phyloP scores from a whole-genome alignment of 2,797 vertebrate species.

The Adelosebastes latens region DNA sequence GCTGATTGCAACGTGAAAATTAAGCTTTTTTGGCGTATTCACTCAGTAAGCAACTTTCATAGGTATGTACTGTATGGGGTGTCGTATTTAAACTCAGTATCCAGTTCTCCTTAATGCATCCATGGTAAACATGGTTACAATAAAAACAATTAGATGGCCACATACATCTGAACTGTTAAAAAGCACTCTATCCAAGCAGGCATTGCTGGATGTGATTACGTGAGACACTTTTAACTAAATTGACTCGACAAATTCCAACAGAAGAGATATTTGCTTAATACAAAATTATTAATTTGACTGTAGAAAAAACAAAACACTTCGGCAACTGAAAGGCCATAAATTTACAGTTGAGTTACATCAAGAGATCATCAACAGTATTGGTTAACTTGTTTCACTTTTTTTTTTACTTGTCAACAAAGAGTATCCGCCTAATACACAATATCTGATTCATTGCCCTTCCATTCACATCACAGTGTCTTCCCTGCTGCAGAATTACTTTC shows the following conservation, averaged over 20 bases:
- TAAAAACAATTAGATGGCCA: not conserved
- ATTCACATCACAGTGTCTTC: not conserved
- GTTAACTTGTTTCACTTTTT: not conserved
- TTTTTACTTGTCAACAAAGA: not conserved
- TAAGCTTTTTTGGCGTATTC: not conserved
- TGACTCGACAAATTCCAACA: not conserved
- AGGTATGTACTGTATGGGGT: no score
- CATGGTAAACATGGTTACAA: not conserved
- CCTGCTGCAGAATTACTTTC: slow-evolving; percentile 10
- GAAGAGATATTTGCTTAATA: not conserved
- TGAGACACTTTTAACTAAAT: not conserved
- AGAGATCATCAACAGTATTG: not conserved
- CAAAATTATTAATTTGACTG: not conserved
- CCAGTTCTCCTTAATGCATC: not conserved
- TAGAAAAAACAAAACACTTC: not conserved
- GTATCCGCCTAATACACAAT: rapidly evolving
- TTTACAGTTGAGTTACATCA: no score
- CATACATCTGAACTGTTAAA: not conserved
- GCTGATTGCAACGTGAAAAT: no score
- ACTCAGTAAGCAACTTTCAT: not conserved
- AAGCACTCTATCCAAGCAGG: not conserved
- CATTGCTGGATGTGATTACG: not conserved
- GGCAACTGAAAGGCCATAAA: not conserved
- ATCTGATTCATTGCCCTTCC: not conserved
- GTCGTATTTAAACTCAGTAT: not conserved